These are phyloP conservation scores for Opisthograptis luteolata DNA, from an alignment of 2,888 invertebrate species.

Conservation along the genomic window DNA sequence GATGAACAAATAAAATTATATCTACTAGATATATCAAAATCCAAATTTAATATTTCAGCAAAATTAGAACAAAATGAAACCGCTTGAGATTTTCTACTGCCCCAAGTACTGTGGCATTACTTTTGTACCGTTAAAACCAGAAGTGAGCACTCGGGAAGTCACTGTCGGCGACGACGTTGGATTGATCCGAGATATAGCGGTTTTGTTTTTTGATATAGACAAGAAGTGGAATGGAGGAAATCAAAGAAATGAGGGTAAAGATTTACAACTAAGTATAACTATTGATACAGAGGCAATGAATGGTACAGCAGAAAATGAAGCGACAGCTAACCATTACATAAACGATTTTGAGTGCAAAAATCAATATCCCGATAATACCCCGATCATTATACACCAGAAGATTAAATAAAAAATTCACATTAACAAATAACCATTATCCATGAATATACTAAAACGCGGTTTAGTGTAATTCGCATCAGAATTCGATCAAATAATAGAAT, in stretches of 20 bases:
- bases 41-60: too few relatives aligned
- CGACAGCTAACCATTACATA: not conserved
- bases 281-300: too few relatives aligned
- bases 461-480: too few relatives aligned
- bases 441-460: too few relatives aligned
- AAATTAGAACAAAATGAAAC: not conserved
- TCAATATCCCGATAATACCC: too few relatives aligned
- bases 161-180: conserved; percentile 29
- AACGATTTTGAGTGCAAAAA: too few relatives aligned
- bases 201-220: conserved; percentile 15
- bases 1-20: too few relatives aligned
- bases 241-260: not conserved
- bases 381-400: too few relatives aligned
- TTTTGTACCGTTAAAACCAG: conserved; percentile 66
- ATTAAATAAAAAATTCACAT: too few relatives aligned
- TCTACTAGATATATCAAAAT: too few relatives aligned
- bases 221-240: conserved; percentile 9
- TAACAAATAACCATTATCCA: too few relatives aligned
- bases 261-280: not conserved
- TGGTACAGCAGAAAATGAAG: not conserved
- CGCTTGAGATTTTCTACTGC: conserved; percentile 9
- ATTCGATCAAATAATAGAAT: too few relatives aligned
- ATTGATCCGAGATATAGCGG: conserved; percentile 25
- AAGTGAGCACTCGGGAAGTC: conserved; percentile 55
- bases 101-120: conserved; percentile 58